phyloP scores from a whole-genome alignment of 2,888 invertebrate genomes.

The Leucania comma region DNA sequence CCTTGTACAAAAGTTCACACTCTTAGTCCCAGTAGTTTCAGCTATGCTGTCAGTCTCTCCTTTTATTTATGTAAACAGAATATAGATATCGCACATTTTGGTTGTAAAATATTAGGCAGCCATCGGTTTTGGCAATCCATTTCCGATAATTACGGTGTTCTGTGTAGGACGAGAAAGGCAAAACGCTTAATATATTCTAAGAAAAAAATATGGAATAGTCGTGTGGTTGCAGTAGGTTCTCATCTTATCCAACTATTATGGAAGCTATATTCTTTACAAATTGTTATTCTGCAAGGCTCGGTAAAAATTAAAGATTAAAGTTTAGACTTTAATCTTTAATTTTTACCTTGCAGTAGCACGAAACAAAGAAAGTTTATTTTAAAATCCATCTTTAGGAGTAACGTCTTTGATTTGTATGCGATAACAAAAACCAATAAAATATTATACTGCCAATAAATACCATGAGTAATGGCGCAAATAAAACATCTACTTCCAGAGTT shows the following conservation, averaged over 20 bases:
- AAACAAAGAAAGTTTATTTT: slow-evolving; percentile 23
- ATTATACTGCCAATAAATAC: slow-evolving; percentile 29
- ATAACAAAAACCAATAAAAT: slow-evolving; percentile 33
- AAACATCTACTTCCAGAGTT: slow-evolving; percentile 28
- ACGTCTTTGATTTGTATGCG: slow-evolving; percentile 18
- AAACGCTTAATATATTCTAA: neutral
- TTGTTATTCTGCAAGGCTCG: neutral
- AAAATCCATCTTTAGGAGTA: slow-evolving; percentile 10
- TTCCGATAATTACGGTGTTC: neutral
- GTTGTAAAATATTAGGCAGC: no score
- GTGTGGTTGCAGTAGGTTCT: neutral
- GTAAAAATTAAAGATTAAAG: neutral
- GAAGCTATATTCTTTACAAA: neutral
- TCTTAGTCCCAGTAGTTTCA: no score
- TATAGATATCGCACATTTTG: no score
- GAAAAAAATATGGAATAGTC: neutral
- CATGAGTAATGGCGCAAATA: slow-evolving; percentile 26
- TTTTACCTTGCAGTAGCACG: neutral
- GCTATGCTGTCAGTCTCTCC: no score
- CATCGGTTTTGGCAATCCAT: neutral
- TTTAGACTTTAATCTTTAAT: neutral
- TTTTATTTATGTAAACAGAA: no score
- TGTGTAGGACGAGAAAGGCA: neutral
- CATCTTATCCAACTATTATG: neutral
- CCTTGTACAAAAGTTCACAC: no score